Evolutionary conservation across 1,140 invertebrate genomes (phyloP), one percentile per base, ranked within the genome.

Genomic region (Musca vetustissima): DNA sequence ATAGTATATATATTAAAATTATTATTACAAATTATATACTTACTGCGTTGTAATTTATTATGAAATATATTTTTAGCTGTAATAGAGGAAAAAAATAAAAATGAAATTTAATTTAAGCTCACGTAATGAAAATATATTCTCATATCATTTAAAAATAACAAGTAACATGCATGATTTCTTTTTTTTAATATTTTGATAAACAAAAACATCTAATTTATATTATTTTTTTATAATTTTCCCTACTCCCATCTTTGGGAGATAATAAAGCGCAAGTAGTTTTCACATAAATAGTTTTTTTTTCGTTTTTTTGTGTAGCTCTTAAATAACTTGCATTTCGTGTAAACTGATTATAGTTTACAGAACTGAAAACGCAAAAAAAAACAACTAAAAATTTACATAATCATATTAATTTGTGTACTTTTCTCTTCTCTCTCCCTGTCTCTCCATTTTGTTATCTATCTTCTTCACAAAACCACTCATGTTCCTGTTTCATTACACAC

Each of bases 191-290:
- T 32, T 32, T 32, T 32, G 9, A 3, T 32, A 43, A 43, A 43
- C 7, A 43, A 43, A 43, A 43, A 4, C 36, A 32, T 43, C 13
- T 43, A 43, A 9, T 2, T 43, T 43, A 43, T 11, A 13, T 13
- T 8, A 43, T 13, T 9, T 43, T 43, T 43, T 43, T 25, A 4
- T 17, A 1, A 9, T 1, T 28, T 59, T n/a, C 9, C 55, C 4
- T n/a, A n/a, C n/a, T n/a, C n/a, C n/a, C n/a, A n/a, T 21, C 22
- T 59, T 28, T 21, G 17, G 13, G 1, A 19, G 21, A 55, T 25
- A 24, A 61, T 61, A 36, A 61, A 61, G 57, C 28, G 57, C 57
- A 61, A 61, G 57, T 61, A 36, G 57, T 61, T 61, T 61, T 61
- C 8, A n/a, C 28, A 28, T 59, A 24, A 59, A n/a, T n/a, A n/a